Evolutionary conservation across 1,140 invertebrate species (phyloP).

Genomic region (Drosophila biarmipes): DNA sequence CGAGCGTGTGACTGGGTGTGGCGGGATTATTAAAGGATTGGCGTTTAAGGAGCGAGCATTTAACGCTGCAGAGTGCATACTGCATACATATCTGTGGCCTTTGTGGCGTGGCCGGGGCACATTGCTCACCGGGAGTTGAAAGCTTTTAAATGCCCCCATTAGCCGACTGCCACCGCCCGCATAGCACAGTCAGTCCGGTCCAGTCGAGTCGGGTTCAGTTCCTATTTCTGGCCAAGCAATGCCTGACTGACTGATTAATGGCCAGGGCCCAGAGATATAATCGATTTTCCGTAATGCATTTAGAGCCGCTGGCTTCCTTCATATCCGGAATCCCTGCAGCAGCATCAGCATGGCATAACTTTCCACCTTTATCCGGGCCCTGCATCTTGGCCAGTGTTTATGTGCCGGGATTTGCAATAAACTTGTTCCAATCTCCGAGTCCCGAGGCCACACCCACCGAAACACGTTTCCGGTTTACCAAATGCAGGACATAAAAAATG

Average conservation of each 20-base stretch:
- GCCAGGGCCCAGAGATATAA: conserved; percentile 22
- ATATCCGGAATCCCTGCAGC: conserved; percentile 23
- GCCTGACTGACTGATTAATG: conserved; percentile 52
- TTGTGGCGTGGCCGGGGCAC: conserved; percentile 40
- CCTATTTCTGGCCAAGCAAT: conserved; percentile 49
- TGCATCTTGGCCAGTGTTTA: conserved; percentile 25
- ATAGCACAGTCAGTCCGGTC: conserved; percentile 6
- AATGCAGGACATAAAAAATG: conserved; percentile 59
- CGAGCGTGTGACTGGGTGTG: conserved; percentile 47
- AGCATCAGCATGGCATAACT: conserved; percentile 24
- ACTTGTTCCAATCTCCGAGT: conserved; percentile 69
- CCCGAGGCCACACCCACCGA: conserved; percentile 32
- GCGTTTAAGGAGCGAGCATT: conserved; percentile 44
- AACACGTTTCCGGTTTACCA: conserved; percentile 34
- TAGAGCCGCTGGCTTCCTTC: conserved; percentile 20
- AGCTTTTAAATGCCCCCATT: conserved; percentile 59
- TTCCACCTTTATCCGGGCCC: conserved; percentile 10
- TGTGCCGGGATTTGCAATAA: conserved; percentile 54
- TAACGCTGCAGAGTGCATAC: conserved; percentile 2
- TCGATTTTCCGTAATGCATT: conserved; percentile 47
- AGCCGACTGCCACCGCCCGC: conserved; percentile 19
- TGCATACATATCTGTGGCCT: conserved; percentile 32
- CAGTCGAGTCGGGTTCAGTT: conserved; percentile 12
- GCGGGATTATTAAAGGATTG: conserved; percentile 48
- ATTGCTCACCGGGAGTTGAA: conserved; percentile 48